Evolutionary conservation across 2,797 vertebrate species (phyloP).

Genomic region (Phrynocephalus guinanensis): DNA sequence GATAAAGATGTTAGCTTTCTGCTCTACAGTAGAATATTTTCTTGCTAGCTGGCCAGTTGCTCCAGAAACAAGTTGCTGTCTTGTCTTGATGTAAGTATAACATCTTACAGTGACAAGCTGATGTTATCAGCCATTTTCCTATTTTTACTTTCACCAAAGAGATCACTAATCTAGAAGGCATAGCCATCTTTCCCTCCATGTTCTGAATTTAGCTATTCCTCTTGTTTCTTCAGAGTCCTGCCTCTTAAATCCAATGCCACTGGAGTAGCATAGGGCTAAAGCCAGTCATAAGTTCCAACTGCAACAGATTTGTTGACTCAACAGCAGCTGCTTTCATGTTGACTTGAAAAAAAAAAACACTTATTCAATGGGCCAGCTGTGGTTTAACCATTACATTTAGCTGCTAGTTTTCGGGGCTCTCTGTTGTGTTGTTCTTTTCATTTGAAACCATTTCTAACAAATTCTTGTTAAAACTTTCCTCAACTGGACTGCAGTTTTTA

Average conservation of each 20-base stretch:
- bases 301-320: no score
- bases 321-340: not conserved
- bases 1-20: slow-evolving; percentile 78
- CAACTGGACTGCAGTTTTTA: no score
- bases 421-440: no score
- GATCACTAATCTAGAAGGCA: not conserved
- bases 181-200: not conserved
- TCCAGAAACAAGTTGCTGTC: slow-evolving; percentile 54
- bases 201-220: not conserved
- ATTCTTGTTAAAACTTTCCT: no score
- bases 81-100: slow-evolving; percentile 33
- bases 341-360: not conserved
- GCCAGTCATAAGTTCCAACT: no score
- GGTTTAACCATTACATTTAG: no score
- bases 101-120: not conserved
- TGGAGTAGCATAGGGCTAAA: no score
- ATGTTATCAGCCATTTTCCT: not conserved
- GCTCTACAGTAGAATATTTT: slow-evolving; percentile 61
- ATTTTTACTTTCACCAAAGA: slow-evolving; percentile 8
- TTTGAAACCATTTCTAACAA: no score
- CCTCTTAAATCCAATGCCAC: not conserved
- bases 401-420: no score
- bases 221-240: not conserved
- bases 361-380: no score
- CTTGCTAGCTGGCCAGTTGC: slow-evolving; percentile 77